Base-by-base conservation (phyloP, 2,888 invertebrate genomes). In the Gryllus longicercus region DNA sequence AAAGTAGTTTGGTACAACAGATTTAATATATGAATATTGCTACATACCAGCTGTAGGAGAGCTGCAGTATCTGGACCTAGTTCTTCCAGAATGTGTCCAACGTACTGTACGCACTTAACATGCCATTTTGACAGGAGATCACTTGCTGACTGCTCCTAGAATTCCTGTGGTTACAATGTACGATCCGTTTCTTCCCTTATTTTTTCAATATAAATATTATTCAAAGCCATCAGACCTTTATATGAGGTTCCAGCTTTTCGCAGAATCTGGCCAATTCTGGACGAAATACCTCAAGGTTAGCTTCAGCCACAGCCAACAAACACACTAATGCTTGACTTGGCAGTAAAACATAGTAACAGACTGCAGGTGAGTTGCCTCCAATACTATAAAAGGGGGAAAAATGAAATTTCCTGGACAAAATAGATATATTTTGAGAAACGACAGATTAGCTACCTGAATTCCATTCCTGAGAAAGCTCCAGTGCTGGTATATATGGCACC, bases 381-480 rank as follows among this genome's bases (percentile, higher is more conserved):
- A 75, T 75, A 25, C 75, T 23, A 21, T 14, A 75, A 75, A 14
- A n/a, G 74, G 4, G 11, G 8, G 38, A 38, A 38, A 5, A 5
- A 74, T 74, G 3, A 18, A 74, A 74, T 74, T 74, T 5, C 74
- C 18, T 74, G 5, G 8, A 4, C 11, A 74, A 5, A 21, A 18
- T 10, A 74, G 2, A 10, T 74, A 74, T 21, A 11, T 21, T 74
- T 10, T 5, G 74, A 74, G 18, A 74, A 21, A 74, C 38, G 8
- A 38, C 38, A 23, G 14, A 23, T 2, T 2, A 50, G 77, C 11
- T 75, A 83, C 83, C 83, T 83, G 75, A 83, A 83, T 51, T 83
- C 83, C 80, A 83, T 81, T 18, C 81, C 82, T 14, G 83, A 82
- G 77, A 82, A 83, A 51, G 80, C 82, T 14, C 83, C 83, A 21